Evolutionary conservation across 2,888 invertebrate species (phyloP), one percentile per base, ranked within the genome.

Genomic region (Mimachlamys varia): DNA sequence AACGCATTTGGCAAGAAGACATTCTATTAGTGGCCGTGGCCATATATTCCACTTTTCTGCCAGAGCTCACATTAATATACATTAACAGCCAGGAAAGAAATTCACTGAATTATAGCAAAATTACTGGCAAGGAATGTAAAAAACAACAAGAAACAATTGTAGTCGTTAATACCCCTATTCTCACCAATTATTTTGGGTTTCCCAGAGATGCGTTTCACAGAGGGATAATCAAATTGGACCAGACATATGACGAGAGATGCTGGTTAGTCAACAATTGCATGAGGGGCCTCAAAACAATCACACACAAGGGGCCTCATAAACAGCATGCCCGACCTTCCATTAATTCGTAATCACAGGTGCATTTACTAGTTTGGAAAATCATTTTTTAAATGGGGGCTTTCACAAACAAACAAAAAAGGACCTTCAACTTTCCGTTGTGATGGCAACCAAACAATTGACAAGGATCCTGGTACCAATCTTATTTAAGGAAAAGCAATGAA

Each of bases 41-140:
- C 76, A 76, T 76, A 76, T 76, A 76, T 76, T 76, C 76, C 76
- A 76, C 76, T 76, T 76, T 76, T 76, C 76, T 33, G 76, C 33
- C 27, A 76, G 12, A 12, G 33, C 76, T 76, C 76, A 76, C 76
- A 76, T 76, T 76, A 76, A 76, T 76, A 76, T 76, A 76, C 76
- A 76, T 76, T 76, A 76, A 76, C 76, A 76, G 76, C 27, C 2
- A 7, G 76, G 76, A 76, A 76, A 33, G 76, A 76, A 33, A 76
- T 76, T 76, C 76, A 76, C 76, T 76, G 76, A 76, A 76, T 76
- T 76, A 76, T 76, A 33, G 27, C 33, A 76, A 76, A 76, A 76
- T 76, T 76, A 33, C 76, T 76, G 27, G 76, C 76, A 76, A 33
- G 76, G 76, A 76, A 76, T 15, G 33, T 33, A 33, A 76, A 76